Evolutionary conservation across 2,113 vertebrate genomes (phyloP), one percentile per base, ranked within the genome.

Genomic region (Pantherophis guttatus): DNA sequence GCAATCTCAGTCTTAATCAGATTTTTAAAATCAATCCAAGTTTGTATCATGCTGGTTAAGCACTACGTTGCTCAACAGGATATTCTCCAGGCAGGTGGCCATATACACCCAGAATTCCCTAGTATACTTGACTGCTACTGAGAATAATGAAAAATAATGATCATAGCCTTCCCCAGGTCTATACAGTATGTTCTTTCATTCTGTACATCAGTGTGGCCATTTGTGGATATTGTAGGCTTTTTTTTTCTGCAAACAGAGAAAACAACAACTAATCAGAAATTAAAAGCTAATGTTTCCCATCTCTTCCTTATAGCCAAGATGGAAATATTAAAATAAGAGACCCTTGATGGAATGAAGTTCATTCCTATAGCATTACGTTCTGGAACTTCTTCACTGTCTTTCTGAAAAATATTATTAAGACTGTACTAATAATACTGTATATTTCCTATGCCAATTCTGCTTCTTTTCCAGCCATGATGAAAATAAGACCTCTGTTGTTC

Each of bases 391-490:
- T 26, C 44, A 62, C 23, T 86, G 29, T 12, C 26, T 29, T 33
- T 1, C 0, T 17, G 11, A 6, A 85, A 55, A 13, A 21, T 86
- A 23, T 52, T 70, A 26, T 39, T 48, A 70, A 44, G 0, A 0
- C 0, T 3, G 0, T 5, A 0, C 33, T 12, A 44, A 19, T 12
- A 44, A 19, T 48, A 48, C 3, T 91, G 4, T 21, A 57, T 57
- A 24, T 89, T 39, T 39, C 15, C 24, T 15, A 5, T 81, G 58
- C 9, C 52, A 33, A n/a, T 93, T 52, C 5, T 50, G 23, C 75
- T 23, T 70, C 81, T 94, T 1, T 95, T 96, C 48, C 94, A 98
- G 98, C 92, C 75, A 97, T 29, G 65, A 5, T 0, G 90, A 57
- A 88, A 94, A 88, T 88, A 86, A 52, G 0, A 0, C 93, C 57